Percentiles rank a stretch among this genome's conserved stretches.
Evolutionary conservation across 2,888 invertebrate species (phyloP).

Genomic region (Agrotis puta): DNA sequence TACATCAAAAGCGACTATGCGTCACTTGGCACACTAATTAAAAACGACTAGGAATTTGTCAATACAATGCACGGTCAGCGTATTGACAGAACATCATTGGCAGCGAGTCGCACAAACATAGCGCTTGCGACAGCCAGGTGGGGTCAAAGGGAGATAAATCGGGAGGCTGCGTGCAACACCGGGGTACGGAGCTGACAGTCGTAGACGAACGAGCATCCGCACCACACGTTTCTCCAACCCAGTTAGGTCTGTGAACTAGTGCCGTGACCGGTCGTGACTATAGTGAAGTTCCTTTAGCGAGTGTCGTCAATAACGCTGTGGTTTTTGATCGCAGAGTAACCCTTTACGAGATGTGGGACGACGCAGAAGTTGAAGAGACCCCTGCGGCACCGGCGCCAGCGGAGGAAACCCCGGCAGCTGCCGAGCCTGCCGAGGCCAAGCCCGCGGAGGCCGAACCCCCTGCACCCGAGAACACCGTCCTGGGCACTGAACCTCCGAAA

Average conservation of each 20-base stretch:
- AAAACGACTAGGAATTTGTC: constrained; percentile 81
- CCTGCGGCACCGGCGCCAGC: constrained; percentile 76
- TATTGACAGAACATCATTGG: constrained; percentile 90
- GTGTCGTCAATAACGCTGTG: constrained; percentile 72
- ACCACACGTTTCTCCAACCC: constrained; percentile 86
- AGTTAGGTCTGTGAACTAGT: constrained; percentile 82
- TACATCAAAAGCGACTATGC: constrained; percentile 66
- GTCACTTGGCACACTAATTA: constrained; percentile 84
- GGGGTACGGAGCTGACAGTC: constrained; percentile 82
- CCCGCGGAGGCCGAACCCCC: constrained; percentile 86
- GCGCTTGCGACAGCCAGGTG: constrained; percentile 87
- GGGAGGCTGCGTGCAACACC: constrained; percentile 83
- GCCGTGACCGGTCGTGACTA: constrained; percentile 59
- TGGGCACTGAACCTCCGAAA: constrained; percentile 92
- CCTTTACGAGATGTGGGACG: constrained; percentile 90
- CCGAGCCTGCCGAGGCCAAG: constrained; percentile 74
- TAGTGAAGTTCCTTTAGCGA: constrained; percentile 63
- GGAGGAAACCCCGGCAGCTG: constrained; percentile 71
- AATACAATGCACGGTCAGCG: constrained; percentile 84
- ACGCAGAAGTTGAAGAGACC: constrained; percentile 90
- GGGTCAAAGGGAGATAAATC: constrained; percentile 88
- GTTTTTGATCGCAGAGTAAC: constrained; percentile 83
- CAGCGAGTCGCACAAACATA: constrained; percentile 76
- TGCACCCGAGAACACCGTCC: constrained; percentile 81
- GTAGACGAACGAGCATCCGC: constrained; percentile 86